A percentile compares a stretch with the other conserved stretches of the same genome.
phyloP scores from a whole-genome alignment of 1,140 invertebrate genomes.

The Lanistes nyassanus region DNA sequence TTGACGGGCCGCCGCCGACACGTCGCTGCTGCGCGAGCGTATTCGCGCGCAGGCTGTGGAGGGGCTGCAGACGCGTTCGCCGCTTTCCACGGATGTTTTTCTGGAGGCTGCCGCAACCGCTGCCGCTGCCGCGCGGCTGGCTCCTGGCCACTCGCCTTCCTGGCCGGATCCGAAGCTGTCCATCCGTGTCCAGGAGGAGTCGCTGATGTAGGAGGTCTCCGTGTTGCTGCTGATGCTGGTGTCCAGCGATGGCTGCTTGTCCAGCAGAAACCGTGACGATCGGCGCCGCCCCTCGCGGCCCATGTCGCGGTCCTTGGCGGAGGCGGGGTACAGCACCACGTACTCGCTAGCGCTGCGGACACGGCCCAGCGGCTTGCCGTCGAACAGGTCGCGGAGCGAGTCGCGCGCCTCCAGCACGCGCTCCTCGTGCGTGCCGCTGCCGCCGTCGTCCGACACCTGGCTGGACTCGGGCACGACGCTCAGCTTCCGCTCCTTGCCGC shows the following conservation, averaged over 20 bases:
- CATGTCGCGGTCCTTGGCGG: conserved; percentile 11
- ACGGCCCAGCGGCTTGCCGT: conserved; percentile 28
- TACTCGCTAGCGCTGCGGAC: conserved; percentile 44
- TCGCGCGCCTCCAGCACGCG: conserved; percentile 28
- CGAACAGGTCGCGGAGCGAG: conserved; percentile 32
- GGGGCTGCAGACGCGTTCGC: conserved; percentile 11
- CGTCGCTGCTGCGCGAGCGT: conserved; percentile 1
- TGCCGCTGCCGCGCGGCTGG: conserved; percentile 1
- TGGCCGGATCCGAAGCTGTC: conserved; percentile 29
- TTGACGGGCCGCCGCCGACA: conserved; percentile 2
- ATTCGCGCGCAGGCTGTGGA: not conserved
- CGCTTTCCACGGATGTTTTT: conserved; percentile 17
- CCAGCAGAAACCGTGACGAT: conserved; percentile 9
- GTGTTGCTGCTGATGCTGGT: conserved; percentile 35
- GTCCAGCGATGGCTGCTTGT: conserved; percentile 35
- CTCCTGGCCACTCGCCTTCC: conserved; percentile 19
- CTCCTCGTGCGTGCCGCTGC: conserved; percentile 11
- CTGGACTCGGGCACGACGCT: conserved; percentile 44
- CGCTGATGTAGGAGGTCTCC: conserved; percentile 40
- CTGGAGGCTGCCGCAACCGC: conserved; percentile 5
- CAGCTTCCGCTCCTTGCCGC: conserved; percentile 36
- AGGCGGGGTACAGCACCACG: conserved; percentile 35
- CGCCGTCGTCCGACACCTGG: conserved; percentile 26
- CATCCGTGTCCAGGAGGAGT: conserved; percentile 29
- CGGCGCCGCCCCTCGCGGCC: conserved; percentile 15